phyloP scores from a whole-genome alignment of 2,888 invertebrate genomes.

The Heliconius erato region DNA sequence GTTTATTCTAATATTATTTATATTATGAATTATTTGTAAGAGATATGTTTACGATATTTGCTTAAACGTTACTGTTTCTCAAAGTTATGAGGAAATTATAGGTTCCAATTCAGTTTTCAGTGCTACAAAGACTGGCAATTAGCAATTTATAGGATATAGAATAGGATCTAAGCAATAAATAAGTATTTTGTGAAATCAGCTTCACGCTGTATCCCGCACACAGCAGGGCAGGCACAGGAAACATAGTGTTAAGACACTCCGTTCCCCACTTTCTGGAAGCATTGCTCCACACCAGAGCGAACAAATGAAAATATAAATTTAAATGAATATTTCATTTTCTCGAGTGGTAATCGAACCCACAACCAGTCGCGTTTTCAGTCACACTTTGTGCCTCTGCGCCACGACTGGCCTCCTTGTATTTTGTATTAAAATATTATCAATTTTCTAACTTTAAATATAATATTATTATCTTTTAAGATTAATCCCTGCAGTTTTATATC shows the following conservation, averaged over 20 bases:
- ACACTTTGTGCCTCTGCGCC: too few species aligned
- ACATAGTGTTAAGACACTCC: too few species aligned
- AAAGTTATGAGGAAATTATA: slow-evolving; percentile 1
- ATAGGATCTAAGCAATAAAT: not conserved
- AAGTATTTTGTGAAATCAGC: not conserved
- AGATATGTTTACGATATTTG: not conserved
- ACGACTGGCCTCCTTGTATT: not conserved
- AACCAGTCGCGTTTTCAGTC: too few species aligned
- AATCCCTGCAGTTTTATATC: slow-evolving; percentile 54
- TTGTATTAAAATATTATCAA: not conserved
- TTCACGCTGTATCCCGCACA: too few species aligned
- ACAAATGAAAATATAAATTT: too few species aligned
- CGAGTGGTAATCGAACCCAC: too few species aligned
- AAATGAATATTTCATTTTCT: too few species aligned
- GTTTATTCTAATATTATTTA: not conserved
- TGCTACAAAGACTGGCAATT: too few species aligned
- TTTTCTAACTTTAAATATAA: not conserved
- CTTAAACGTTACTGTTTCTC: not conserved
- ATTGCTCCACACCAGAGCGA: too few species aligned
- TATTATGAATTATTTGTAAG: not conserved
- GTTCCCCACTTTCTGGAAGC: too few species aligned
- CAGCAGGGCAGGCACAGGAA: too few species aligned
- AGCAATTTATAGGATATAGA: not conserved
- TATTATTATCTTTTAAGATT: slow-evolving; percentile 50
- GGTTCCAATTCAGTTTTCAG: not conserved